A percentile compares a stretch with the other conserved stretches of the same genome.
Evolutionary conservation across 2,113 vertebrate species (phyloP).

Genomic region (Merops nubicus): DNA sequence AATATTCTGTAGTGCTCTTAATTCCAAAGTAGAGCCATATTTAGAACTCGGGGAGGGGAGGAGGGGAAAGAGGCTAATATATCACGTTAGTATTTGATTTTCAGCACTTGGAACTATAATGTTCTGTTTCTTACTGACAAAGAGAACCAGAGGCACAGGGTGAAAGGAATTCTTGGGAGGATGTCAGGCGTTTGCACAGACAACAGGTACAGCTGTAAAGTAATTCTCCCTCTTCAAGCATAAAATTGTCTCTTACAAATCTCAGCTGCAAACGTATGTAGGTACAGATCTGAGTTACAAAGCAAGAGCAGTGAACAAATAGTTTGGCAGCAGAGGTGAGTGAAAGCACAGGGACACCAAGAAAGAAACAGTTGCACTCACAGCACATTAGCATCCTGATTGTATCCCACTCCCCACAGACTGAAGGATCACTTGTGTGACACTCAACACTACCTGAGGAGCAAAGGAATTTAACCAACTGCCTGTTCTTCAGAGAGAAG

Average conservation of each 20-base stretch:
- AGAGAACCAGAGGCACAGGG: conserved; percentile 24
- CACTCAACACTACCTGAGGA: neutral
- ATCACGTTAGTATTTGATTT: conserved; percentile 49
- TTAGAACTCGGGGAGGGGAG: neutral
- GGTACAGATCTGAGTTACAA: conserved; percentile 24
- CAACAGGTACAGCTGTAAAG: conserved; percentile 55
- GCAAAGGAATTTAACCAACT: neutral
- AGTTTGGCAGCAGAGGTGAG: conserved; percentile 25
- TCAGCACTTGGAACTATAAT: neutral
- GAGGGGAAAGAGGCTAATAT: conserved; percentile 5
- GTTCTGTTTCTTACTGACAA: conserved; percentile 29
- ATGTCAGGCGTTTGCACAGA: conserved; percentile 9
- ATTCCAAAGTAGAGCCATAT: conserved; percentile 62
- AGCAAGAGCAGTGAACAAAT: neutral
- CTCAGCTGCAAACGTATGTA: neutral
- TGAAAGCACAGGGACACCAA: rapidly evolving
- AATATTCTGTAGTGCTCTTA: conserved; percentile 58
- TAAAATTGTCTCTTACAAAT: conserved; percentile 60
- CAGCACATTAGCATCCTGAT: neutral
- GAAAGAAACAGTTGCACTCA: neutral
- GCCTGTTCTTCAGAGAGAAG: neutral
- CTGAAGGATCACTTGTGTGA: neutral
- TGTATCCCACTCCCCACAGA: neutral
- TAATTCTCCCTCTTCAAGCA: conserved; percentile 35
- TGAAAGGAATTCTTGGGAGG: neutral